Base-by-base conservation (phyloP, 2,113 vertebrate species). In the Sminthopsis crassicaudata region DNA sequence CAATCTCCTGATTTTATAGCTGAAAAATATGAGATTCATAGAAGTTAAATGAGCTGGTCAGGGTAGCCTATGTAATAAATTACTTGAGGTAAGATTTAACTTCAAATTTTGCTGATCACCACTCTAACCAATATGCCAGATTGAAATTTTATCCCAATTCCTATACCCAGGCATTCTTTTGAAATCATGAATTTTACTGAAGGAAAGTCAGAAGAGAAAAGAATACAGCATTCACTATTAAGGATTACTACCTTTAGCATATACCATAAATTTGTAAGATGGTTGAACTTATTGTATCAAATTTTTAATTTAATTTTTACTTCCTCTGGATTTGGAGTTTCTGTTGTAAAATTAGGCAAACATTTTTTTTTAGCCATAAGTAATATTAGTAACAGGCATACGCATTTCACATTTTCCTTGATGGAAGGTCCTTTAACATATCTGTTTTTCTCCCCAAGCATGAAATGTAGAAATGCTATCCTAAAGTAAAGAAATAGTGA, bases 271-370 rank as follows among this genome's bases (percentile, higher is more conserved):
- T 36, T 57, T 48, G 2, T 90, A 90, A 46, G 36, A 23, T 6
- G 27, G 14, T 26, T 90, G 2, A 50, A 53, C 22, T 67, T 94
- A 19, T 23, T 91, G 54, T n/a, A 52, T 16, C 1, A 24, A 84
- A 53, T 25, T 67, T 94, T 94, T 50, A 54, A 50, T 51, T 51
- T 51, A 88, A 9, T 95, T n/a, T 90, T 84, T 26, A 42, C 84
- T 95, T 94, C 90, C 46, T 23, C 30, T 84, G n/a, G 8, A 88
- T 53, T 97, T 95, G 60, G 2, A 95, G 36, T 6, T 90, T 92
- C n/a, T 96, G 7, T 67, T 95, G 93, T 91, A 95, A 93, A 93
- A 97, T 23, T 94, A 93, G 89, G 23, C 0, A 96, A 55, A 91
- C 4, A n/a, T 5, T 36, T n/a, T 90, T 90, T 90, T 27, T 84